Percentiles rank a stretch among this genome's conserved stretches.
Conservation (phyloP, 2,888 invertebrate genomes). For the Lasioglossum zephyrum region DNA sequence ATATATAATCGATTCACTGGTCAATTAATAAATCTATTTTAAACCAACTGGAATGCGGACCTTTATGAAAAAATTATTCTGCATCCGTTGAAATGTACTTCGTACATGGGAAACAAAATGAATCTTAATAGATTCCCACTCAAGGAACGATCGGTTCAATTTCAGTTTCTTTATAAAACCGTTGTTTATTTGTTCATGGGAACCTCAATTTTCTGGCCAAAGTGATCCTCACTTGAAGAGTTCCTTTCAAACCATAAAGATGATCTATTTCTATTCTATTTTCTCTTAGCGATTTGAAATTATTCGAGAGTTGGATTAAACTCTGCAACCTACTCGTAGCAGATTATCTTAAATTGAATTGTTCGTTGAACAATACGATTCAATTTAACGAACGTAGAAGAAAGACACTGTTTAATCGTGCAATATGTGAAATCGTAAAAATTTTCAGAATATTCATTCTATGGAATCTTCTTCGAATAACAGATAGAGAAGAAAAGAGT, state of each 20-base stretch:
- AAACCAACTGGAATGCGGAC: not conserved
- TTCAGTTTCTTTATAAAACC: no score
- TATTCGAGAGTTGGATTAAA: not conserved
- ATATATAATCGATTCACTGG: not conserved
- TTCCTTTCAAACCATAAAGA: no score
- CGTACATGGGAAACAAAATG: no score
- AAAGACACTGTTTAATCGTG: not conserved
- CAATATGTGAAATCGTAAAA: no score
- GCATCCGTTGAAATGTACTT: no score
- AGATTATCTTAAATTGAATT: not conserved
- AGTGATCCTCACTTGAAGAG: no score
- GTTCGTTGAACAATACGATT: not conserved
- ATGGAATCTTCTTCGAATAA: not conserved
- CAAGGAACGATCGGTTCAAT: no score
- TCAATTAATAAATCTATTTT: not conserved
- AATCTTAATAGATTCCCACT: no score
- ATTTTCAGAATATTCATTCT: not conserved
- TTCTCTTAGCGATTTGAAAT: not conserved
- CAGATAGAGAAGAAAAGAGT: not conserved
- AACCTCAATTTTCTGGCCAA: no score
- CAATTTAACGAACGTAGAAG: not conserved
- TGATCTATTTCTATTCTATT: no score
- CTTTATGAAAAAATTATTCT: not conserved
- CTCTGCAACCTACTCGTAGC: not conserved
- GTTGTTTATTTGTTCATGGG: no score